Percentiles rank a stretch among this genome's conserved stretches.
phyloP scores from a whole-genome alignment of 2,797 vertebrate genomes.

The Helostoma temminkii region DNA sequence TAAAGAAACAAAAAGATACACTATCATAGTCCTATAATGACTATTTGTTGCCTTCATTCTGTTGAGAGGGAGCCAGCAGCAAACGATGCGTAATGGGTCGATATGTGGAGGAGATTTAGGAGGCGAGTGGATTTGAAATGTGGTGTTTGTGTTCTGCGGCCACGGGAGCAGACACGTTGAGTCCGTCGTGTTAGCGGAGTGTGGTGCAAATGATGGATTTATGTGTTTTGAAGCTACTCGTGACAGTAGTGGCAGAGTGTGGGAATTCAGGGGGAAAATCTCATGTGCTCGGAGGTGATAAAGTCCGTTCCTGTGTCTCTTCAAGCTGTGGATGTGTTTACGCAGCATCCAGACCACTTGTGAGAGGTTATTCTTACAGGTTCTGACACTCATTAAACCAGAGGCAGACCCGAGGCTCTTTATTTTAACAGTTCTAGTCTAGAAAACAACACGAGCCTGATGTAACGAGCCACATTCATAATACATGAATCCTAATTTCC shows the following conservation, averaged over 20 bases:
- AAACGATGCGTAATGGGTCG: slow-evolving; percentile 69
- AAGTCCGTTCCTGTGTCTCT: slow-evolving; percentile 40
- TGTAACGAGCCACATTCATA: not conserved
- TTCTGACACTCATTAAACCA: slow-evolving; percentile 15
- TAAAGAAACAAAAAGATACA: not conserved
- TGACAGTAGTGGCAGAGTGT: slow-evolving; percentile 31
- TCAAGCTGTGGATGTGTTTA: slow-evolving; percentile 36
- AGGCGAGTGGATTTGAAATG: slow-evolving; percentile 46
- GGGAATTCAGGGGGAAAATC: slow-evolving; percentile 22
- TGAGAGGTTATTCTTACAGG: slow-evolving; percentile 38
- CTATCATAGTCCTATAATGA: slow-evolving; percentile 11
- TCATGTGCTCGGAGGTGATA: not conserved
- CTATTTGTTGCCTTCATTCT: slow-evolving; percentile 31
- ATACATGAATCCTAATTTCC: slow-evolving; percentile 27
- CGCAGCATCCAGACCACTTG: slow-evolving; percentile 49
- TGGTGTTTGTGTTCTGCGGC: slow-evolving; percentile 61
- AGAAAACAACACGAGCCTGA: not conserved
- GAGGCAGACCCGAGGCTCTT: not conserved
- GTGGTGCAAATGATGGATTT: slow-evolving; percentile 18
- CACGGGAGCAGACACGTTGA: slow-evolving; percentile 54
- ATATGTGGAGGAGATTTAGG: slow-evolving; percentile 63
- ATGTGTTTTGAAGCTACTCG: slow-evolving; percentile 45
- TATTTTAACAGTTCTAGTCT: not conserved
- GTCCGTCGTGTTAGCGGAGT: not conserved
- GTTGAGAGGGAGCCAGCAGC: slow-evolving; percentile 24